Percentiles rank a stretch among this genome's conserved stretches.
Evolutionary conservation across 2,797 vertebrate genomes (phyloP).

Genomic region (Australoheros facetus): DNA sequence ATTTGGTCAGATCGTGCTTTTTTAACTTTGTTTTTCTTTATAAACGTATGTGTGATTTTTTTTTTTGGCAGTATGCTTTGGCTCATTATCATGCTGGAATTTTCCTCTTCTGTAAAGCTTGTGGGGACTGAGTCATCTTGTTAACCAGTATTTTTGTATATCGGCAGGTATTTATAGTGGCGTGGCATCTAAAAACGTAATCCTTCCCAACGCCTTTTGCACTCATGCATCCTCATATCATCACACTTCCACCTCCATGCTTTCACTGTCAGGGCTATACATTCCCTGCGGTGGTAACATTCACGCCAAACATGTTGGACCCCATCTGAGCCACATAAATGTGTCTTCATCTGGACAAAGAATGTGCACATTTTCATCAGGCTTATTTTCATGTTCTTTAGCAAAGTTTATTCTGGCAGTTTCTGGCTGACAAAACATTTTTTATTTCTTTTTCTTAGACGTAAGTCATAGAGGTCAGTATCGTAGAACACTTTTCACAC

Average conservation of each 20-base stretch:
- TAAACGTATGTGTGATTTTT: background rate
- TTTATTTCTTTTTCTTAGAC: fast-evolving
- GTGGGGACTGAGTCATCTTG: background rate
- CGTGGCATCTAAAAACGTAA: background rate
- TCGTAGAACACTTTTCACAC: background rate
- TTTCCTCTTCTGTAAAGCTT: background rate
- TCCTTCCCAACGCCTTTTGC: background rate
- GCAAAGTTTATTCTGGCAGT: background rate
- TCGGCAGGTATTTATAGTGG: background rate
- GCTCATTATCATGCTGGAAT: background rate
- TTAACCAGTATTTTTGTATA: background rate
- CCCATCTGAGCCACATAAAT: background rate
- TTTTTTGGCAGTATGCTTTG: background rate
- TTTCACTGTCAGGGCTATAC: background rate
- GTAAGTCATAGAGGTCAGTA: background rate
- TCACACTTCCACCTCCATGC: background rate
- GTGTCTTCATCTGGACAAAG: background rate
- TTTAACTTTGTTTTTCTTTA: background rate
- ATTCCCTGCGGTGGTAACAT: background rate
- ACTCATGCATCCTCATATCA: background rate
- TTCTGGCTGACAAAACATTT: background rate
- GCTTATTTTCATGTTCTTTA: background rate
- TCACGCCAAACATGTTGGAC: background rate
- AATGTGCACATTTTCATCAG: background rate
- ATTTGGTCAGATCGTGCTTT: background rate